Evolutionary conservation across 1,140 invertebrate genomes (phyloP).

Genomic region (Myzus persicae): DNA sequence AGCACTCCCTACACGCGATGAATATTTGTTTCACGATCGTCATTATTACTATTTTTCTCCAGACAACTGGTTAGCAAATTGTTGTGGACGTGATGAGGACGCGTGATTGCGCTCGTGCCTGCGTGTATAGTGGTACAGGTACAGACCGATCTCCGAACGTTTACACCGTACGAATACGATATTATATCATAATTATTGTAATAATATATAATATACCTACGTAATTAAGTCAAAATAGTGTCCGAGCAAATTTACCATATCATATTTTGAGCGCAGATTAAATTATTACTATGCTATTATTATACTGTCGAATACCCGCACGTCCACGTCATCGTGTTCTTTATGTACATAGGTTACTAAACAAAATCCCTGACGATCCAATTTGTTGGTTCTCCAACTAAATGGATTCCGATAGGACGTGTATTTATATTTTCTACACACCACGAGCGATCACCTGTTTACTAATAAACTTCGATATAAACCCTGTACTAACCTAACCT

Average conservation of each 20-base stretch:
- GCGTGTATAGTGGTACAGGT: neutral
- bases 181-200: neutral
- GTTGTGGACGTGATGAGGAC: constrained; percentile 13
- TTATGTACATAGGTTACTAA: neutral
- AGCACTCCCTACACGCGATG: neutral
- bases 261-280: neutral
- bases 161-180: neutral
- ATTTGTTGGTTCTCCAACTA: neutral
- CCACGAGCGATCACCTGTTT: neutral
- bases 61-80: constrained; percentile 33
- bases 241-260: neutral
- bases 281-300: neutral
- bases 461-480: neutral
- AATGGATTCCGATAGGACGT: neutral
- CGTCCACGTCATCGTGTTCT: neutral
- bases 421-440: neutral
- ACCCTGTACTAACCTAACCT: too few species aligned
- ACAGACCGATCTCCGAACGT: neutral
- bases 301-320: neutral
- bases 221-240: neutral
- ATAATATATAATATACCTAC: neutral
- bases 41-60: neutral
- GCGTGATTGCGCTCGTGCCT: neutral
- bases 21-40: neutral
- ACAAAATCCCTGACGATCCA: neutral